These are phyloP conservation scores for Leptinotarsa haldemani DNA, from an alignment of 2,888 invertebrate genomes.

Conservation along the genomic window DNA sequence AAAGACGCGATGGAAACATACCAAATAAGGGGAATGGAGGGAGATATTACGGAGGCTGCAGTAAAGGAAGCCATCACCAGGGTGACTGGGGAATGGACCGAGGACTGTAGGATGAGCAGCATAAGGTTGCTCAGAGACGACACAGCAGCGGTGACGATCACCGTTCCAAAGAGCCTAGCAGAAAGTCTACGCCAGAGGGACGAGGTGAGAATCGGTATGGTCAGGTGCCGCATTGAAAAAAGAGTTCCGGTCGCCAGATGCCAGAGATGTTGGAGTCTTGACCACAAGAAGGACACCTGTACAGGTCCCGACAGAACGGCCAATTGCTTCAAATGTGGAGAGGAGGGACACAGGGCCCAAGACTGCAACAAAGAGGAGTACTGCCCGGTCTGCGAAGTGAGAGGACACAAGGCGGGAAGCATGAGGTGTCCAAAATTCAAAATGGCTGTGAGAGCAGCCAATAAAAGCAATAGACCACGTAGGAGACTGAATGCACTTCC, in stretches of 20 bases:
- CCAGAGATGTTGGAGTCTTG: slow-evolving; percentile 1
- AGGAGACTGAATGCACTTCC: not conserved
- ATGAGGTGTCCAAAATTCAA: slow-evolving; percentile 17
- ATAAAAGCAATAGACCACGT: not conserved
- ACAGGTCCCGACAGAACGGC: not conserved
- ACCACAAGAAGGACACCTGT: not conserved
- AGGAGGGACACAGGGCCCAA: slow-evolving; percentile 7
- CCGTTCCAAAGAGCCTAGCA: not conserved
- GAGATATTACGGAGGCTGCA: not conserved
- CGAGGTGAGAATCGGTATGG: not conserved
- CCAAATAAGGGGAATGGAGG: slow-evolving; percentile 8
- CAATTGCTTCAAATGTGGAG: slow-evolving; percentile 2
- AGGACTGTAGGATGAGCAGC: not conserved
- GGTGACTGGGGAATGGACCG: not conserved
- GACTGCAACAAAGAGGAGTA: slow-evolving; percentile 1
- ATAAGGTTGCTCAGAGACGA: not conserved
- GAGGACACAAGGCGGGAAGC: slow-evolving; percentile 6
- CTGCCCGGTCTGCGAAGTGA: slow-evolving; percentile 14
- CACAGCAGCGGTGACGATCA: not conserved
- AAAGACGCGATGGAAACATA: not conserved
- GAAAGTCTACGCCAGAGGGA: not conserved
- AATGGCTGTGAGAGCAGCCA: not conserved
- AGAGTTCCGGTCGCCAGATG: not conserved
- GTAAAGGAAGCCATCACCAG: not conserved
- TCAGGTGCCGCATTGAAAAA: not conserved